Evolutionary conservation across 2,113 vertebrate species (phyloP).

Genomic region (Gorsachius goisagi): DNA sequence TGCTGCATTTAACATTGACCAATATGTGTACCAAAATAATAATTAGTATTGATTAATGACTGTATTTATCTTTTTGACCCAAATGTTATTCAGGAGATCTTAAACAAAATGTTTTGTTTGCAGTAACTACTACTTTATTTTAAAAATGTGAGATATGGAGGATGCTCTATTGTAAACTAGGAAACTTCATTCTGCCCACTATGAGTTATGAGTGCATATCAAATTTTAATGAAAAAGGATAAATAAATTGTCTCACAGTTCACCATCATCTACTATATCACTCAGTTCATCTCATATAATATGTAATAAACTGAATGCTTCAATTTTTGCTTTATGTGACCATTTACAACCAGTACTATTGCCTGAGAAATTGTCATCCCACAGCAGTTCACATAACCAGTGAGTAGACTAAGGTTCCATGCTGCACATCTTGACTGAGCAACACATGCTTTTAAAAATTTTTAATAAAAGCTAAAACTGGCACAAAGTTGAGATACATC

Average conservation of each 20-base stretch:
- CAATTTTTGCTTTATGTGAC: constrained; percentile 62
- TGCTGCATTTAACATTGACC: background rate
- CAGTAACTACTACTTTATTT: constrained; percentile 11
- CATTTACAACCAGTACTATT: constrained; percentile 46
- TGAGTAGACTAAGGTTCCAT: background rate
- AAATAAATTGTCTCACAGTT: constrained; percentile 64
- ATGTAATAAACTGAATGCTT: constrained; percentile 60
- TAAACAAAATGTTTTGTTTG: constrained; percentile 34
- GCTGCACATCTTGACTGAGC: background rate
- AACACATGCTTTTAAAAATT: background rate
- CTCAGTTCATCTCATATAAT: constrained; percentile 51
- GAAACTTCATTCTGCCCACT: constrained; percentile 7
- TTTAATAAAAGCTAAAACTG: background rate
- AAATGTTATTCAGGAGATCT: background rate
- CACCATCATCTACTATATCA: constrained; percentile 54
- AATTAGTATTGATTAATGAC: constrained; percentile 21
- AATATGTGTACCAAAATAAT: background rate
- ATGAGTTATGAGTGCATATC: constrained; percentile 56
- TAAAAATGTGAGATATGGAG: constrained; percentile 24
- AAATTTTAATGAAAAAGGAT: constrained; percentile 67
- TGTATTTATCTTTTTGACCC: background rate
- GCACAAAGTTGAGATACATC: background rate
- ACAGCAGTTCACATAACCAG: background rate
- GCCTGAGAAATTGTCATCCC: constrained; percentile 37
- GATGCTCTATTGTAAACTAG: constrained; percentile 20